Percentiles rank a stretch among this genome's conserved stretches.
Evolutionary conservation across 2,113 vertebrate genomes (phyloP).

Genomic region (Neofelis nebulosa): DNA sequence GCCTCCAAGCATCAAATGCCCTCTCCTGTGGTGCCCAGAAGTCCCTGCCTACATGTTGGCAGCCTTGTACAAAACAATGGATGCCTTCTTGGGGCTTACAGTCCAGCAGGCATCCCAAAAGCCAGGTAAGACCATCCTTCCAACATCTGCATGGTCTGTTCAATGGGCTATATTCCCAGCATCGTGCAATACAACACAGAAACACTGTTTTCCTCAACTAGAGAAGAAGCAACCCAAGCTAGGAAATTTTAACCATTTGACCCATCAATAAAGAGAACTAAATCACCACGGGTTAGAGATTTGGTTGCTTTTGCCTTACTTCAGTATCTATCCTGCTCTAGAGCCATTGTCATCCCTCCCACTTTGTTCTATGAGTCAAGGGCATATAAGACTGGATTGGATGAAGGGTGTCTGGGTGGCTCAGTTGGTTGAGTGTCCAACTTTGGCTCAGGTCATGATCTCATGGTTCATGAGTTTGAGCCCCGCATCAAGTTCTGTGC

Average conservation of each 20-base stretch:
- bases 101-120: not conserved
- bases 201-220: not conserved
- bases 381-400: not conserved
- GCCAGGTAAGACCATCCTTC: not conserved
- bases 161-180: not conserved
- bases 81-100: not conserved
- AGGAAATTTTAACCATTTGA: constrained; percentile 5
- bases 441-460: too few species aligned
- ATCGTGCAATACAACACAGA: not conserved
- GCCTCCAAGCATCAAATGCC: not conserved
- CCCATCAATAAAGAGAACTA: constrained; percentile 15
- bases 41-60: not conserved
- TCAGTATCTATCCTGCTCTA: not conserved
- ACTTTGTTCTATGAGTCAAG: not conserved
- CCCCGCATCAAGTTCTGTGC: too few species aligned
- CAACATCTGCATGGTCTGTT: not conserved
- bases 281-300: not conserved
- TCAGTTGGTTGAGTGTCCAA: too few species aligned
- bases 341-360: not conserved
- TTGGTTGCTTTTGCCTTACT: constrained; percentile 17
- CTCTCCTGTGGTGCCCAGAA: not conserved
- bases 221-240: not conserved
- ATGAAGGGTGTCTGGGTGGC: too few species aligned
- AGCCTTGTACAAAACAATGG: not conserved
- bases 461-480: too few species aligned